Conservation (phyloP, 2,797 vertebrate species). For the Neostethus bicornis region DNA sequence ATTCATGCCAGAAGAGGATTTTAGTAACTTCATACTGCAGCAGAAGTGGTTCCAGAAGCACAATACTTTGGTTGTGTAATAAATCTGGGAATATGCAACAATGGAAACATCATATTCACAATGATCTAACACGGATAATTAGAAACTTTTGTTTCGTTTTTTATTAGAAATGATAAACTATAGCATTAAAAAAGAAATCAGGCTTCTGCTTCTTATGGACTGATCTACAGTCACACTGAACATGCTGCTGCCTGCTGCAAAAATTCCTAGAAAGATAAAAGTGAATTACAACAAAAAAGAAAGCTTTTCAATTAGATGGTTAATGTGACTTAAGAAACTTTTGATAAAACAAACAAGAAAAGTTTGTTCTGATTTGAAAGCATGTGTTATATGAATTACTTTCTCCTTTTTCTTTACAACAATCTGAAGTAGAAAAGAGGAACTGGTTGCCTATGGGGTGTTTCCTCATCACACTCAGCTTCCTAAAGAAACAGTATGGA, state of each 20-base stretch:
- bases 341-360: not conserved
- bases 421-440: conserved; percentile 34
- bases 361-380: not conserved
- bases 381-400: not conserved
- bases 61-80: not conserved
- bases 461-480: conserved; percentile 38
- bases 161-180: no score
- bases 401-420: conserved; percentile 4
- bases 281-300: not conserved
- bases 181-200: no score
- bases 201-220: not conserved
- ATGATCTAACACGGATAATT: not conserved
- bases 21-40: conserved; percentile 9
- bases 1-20: conserved; percentile 34
- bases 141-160: no score
- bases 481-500: conserved; percentile 32
- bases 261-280: not conserved
- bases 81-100: not conserved
- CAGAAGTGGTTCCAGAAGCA: not conserved
- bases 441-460: conserved; percentile 31
- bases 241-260: not conserved
- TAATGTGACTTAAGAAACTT: not conserved
- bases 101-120: not conserved
- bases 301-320: no score
- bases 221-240: not conserved